phyloP scores from a whole-genome alignment of 2,113 vertebrate species.

The Puffinus mauretanicus region DNA sequence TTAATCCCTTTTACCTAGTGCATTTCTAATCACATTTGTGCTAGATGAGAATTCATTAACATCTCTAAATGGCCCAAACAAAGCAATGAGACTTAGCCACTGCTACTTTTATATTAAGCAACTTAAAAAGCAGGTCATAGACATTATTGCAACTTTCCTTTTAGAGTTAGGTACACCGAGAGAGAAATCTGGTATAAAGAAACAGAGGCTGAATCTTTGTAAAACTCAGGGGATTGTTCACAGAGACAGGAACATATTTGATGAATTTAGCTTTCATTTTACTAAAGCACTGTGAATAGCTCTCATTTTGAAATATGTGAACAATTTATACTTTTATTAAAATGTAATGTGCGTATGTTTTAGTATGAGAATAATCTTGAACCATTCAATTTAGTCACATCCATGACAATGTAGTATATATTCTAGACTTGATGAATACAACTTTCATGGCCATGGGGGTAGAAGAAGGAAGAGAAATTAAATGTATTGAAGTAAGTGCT shows the following conservation, averaged over 20 bases:
- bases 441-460: background rate
- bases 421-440: background rate
- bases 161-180: background rate
- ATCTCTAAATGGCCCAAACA: conserved; percentile 36
- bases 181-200: background rate
- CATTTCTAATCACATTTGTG: conserved; percentile 69
- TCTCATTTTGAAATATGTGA: conserved; percentile 2
- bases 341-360: background rate
- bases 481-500: background rate
- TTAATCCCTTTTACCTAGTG: conserved; percentile 66
- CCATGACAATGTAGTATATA: background rate
- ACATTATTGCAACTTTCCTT: background rate
- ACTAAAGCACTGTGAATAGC: background rate
- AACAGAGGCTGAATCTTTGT: background rate
- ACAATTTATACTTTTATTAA: background rate
- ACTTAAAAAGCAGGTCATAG: conserved; percentile 9
- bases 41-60: conserved; percentile 62
- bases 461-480: background rate
- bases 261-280: conserved; percentile 15
- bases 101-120: background rate
- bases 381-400: background rate
- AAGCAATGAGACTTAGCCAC: conserved; percentile 26
- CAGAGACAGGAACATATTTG: background rate
- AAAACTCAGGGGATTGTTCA: background rate
- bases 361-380: background rate